Conservation (phyloP, 2,888 invertebrate species). For the Herminia tarsipennalis region DNA sequence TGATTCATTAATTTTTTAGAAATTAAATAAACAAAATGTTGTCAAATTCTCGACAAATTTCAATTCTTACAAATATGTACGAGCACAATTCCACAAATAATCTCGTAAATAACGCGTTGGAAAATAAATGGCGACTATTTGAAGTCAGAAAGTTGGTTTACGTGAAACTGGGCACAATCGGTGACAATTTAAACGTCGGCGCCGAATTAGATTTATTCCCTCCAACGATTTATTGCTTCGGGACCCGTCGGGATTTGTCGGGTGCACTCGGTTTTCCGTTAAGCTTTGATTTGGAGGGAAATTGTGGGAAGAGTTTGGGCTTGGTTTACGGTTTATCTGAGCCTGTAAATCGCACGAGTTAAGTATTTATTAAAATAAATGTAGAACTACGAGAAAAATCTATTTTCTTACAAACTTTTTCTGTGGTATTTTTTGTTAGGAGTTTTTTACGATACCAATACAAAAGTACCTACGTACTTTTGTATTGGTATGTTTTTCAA, state of each 20-base stretch:
- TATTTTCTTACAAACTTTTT: too few relatives aligned
- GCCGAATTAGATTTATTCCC: conserved; percentile 77
- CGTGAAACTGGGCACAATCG: conserved; percentile 57
- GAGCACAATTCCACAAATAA: conserved; percentile 39
- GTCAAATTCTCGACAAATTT: conserved; percentile 24
- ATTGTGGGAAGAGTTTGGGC: background rate
- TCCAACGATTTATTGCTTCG: conserved; percentile 62
- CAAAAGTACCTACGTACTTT: too few relatives aligned
- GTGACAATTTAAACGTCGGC: conserved; percentile 70
- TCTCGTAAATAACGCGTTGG: conserved; percentile 34
- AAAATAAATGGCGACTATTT: conserved; percentile 41
- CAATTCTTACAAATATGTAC: conserved; percentile 32
- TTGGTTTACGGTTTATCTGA: conserved; percentile 1
- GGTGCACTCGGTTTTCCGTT: conserved; percentile 1
- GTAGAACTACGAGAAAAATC: background rate
- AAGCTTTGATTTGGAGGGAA: conserved; percentile 1
- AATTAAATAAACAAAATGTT: conserved; percentile 5
- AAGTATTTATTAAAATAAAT: background rate
- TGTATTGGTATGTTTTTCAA: too few relatives aligned
- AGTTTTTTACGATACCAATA: too few relatives aligned
- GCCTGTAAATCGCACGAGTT: background rate
- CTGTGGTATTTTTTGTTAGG: too few relatives aligned
- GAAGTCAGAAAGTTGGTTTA: conserved; percentile 29
- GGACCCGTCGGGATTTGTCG: conserved; percentile 25
- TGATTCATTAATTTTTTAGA: too few relatives aligned